Percentiles rank a stretch among this genome's conserved stretches.
Evolutionary conservation across 2,113 vertebrate genomes (phyloP).

Genomic region (Polypterus bichir): DNA sequence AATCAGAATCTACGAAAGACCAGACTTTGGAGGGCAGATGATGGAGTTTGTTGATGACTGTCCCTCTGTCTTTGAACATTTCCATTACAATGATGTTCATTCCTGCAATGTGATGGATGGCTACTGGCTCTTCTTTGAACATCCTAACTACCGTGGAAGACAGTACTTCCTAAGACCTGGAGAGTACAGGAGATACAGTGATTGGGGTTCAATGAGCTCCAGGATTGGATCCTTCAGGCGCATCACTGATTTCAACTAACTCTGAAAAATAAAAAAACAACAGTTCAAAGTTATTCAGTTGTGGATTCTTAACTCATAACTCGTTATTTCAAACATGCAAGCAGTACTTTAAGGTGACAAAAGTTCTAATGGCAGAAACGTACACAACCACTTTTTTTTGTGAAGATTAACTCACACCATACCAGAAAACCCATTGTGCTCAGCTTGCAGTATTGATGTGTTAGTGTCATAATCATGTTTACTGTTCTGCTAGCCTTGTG

Average conservation of each 20-base stretch:
- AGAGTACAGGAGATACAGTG: constrained; percentile 43
- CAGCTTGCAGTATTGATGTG: too few species aligned
- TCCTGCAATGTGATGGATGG: constrained; percentile 41
- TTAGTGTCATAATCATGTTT: too few species aligned
- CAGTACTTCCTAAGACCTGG: constrained; percentile 41
- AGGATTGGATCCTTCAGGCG: constrained; percentile 42
- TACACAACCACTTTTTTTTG: too few species aligned
- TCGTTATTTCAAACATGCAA: too few species aligned
- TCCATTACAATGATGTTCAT: constrained; percentile 34
- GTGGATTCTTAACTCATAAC: too few species aligned
- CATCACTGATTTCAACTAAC: constrained; percentile 22
- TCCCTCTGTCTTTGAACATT: constrained; percentile 32
- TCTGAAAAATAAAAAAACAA: too few species aligned
- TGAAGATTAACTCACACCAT: too few species aligned
- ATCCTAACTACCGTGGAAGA: constrained; percentile 34
- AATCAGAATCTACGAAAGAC: constrained; percentile 24
- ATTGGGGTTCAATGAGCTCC: constrained; percentile 38
- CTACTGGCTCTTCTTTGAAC: constrained; percentile 45
- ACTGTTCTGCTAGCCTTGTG: too few species aligned
- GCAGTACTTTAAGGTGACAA: too few species aligned
- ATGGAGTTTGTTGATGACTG: constrained; percentile 41
- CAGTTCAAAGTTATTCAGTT: too few species aligned
- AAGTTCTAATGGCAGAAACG: too few species aligned
- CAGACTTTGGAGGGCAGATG: constrained; percentile 41
- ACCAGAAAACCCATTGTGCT: too few species aligned